Evolutionary conservation across 2,888 invertebrate genomes (phyloP).

Genomic region (Euproctis similis): DNA sequence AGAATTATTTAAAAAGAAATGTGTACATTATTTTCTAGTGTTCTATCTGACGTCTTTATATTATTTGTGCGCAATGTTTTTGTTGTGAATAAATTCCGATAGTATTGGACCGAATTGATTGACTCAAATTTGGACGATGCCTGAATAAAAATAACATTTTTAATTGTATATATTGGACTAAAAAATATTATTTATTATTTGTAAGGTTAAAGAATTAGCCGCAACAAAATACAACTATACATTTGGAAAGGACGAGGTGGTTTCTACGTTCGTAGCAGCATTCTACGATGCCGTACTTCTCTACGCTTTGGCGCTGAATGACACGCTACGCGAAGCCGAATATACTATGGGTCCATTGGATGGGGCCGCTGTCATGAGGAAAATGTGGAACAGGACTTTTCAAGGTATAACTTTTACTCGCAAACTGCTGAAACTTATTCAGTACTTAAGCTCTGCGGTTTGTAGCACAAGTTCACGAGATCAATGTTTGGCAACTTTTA

Average conservation of each 20-base stretch:
- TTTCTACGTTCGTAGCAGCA: slow-evolving; percentile 94
- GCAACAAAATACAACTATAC: slow-evolving; percentile 82
- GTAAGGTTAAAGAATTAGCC: slow-evolving; percentile 80
- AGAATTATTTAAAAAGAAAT: no score
- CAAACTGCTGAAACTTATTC: slow-evolving; percentile 1
- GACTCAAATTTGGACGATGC: no score
- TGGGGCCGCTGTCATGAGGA: slow-evolving; percentile 87
- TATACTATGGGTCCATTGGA: slow-evolving; percentile 77
- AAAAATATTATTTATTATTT: no score
- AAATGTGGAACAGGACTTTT: slow-evolving; percentile 92
- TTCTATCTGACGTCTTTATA: no score
- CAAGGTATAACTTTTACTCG: slow-evolving; percentile 74
- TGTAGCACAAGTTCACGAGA: slow-evolving; percentile 1
- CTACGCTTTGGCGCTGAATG: slow-evolving; percentile 93
- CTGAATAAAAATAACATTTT: no score
- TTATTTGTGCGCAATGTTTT: no score
- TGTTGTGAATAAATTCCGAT: no score
- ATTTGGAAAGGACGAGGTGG: slow-evolving; percentile 83
- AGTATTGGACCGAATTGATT: no score
- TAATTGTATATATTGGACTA: no score
- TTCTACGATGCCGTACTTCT: slow-evolving; percentile 97
- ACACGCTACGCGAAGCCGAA: slow-evolving; percentile 79
- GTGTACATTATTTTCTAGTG: no score
- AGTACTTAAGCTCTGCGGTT: background rate
- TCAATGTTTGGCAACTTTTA: slow-evolving; percentile 1